A percentile compares a stretch with the other conserved stretches of the same genome.
Evolutionary conservation across 2,113 vertebrate species (phyloP).

Genomic region (Mesitornis unicolor): DNA sequence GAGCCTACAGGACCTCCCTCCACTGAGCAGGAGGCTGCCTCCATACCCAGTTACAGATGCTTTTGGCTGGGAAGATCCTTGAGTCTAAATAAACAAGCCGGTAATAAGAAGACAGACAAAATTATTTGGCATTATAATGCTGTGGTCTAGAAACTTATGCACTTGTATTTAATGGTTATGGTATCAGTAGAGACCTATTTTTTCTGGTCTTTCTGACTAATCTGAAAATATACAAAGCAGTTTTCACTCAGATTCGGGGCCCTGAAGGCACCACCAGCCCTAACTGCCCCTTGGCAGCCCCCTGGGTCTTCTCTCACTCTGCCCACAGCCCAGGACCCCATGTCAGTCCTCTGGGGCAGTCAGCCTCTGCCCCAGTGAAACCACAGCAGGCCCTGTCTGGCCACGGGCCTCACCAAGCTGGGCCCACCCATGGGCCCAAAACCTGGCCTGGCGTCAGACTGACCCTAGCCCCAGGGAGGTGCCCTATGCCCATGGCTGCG

Average conservation of each 20-base stretch:
- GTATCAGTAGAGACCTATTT: neutral
- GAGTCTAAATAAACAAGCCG: neutral
- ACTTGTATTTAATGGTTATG: neutral
- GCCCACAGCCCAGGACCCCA: neutral
- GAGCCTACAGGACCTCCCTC: neutral
- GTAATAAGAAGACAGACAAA: neutral
- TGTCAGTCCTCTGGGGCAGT: accelerated
- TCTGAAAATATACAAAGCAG: neutral
- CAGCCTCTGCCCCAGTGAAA: neutral
- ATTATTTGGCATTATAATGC: neutral
- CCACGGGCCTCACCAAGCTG: accelerated
- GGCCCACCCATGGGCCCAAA: accelerated
- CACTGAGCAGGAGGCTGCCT: neutral
- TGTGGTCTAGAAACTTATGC: neutral
- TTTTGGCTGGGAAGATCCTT: neutral
- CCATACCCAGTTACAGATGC: neutral
- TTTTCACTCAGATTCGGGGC: neutral
- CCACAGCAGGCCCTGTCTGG: no score
- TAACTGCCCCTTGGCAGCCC: neutral
- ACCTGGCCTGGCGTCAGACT: accelerated
- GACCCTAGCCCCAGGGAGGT: accelerated
- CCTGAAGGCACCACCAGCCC: no score
- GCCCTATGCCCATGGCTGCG: accelerated
- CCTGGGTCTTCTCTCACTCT: accelerated
- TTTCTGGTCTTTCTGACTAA: neutral